Evolutionary conservation across 2,797 vertebrate genomes (phyloP).

Genomic region (Steatocranus sp.): DNA sequence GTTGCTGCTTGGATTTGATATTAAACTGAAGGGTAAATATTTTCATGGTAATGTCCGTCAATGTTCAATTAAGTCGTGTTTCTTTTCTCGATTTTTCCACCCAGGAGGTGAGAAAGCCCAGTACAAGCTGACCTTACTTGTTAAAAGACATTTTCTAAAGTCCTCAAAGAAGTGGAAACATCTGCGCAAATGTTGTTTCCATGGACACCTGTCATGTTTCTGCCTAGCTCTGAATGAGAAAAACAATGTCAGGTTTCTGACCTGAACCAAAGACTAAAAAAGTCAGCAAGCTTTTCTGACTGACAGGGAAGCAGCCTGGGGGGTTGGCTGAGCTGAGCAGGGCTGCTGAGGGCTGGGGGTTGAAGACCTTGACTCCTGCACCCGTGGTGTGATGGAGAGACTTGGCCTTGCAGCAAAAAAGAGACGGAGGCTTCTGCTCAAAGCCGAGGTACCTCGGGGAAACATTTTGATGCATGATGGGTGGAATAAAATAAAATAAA

Average conservation of each 20-base stretch:
- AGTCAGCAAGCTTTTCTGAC: conserved; percentile 60
- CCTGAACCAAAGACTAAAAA: conserved; percentile 61
- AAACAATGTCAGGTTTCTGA: conserved; percentile 64
- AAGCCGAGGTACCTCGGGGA: conserved; percentile 67
- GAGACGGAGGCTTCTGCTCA: conserved; percentile 64
- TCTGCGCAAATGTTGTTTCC: conserved; percentile 67
- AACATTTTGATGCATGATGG: conserved; percentile 74
- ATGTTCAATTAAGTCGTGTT: background rate
- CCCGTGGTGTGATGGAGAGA: conserved; percentile 71
- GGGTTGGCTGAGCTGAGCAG: conserved; percentile 59
- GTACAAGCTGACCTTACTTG: conserved; percentile 36
- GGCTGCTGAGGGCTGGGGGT: conserved; percentile 67
- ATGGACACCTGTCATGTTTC: conserved; percentile 75
- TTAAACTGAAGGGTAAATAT: background rate
- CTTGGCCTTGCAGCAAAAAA: conserved; percentile 71
- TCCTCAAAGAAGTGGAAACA: conserved; percentile 62
- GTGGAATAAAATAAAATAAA: conserved; percentile 70
- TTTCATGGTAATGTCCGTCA: background rate
- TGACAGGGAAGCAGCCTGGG: conserved; percentile 70
- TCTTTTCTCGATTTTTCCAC: background rate
- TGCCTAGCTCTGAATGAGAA: conserved; percentile 52
- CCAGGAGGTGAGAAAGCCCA: background rate
- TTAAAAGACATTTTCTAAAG: conserved; percentile 46
- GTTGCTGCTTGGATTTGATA: background rate
- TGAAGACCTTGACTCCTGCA: conserved; percentile 76